phyloP scores from a whole-genome alignment of 1,140 invertebrate species.

The Aphaenogaster floridana region DNA sequence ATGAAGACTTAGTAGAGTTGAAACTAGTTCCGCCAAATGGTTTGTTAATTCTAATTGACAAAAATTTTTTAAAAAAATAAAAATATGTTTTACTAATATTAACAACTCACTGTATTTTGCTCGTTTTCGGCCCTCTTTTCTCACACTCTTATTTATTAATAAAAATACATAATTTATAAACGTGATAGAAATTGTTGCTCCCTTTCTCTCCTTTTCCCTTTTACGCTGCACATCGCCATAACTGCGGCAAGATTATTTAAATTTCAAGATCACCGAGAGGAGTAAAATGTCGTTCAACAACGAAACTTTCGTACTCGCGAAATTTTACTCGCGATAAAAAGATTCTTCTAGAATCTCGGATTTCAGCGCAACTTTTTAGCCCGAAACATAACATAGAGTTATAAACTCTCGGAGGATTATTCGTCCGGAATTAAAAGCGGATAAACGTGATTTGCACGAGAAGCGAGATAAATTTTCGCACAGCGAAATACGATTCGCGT shows the following conservation, averaged over 20 bases:
- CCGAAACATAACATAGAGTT: not conserved
- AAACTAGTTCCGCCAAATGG: too few relatives aligned
- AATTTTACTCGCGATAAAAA: not conserved
- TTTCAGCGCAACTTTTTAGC: not conserved
- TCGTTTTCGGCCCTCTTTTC: too few relatives aligned
- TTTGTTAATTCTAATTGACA: too few relatives aligned
- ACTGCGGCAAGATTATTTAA: not conserved
- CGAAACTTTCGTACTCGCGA: not conserved
- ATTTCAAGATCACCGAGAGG: not conserved
- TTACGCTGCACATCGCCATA: not conserved
- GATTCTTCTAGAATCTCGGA: constrained; percentile 2
- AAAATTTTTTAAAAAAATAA: too few relatives aligned
- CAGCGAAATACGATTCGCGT: constrained; percentile 19
- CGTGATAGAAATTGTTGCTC: not conserved
- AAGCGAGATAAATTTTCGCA: constrained; percentile 40
- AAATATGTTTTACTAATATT: too few relatives aligned
- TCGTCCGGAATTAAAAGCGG: constrained; percentile 25
- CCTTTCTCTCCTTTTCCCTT: not conserved
- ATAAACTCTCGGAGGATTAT: not conserved
- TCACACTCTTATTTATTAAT: too few relatives aligned
- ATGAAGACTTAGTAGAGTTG: too few relatives aligned
- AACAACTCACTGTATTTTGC: too few relatives aligned
- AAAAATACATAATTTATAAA: not conserved
- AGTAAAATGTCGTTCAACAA: not conserved
- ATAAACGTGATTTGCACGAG: constrained; percentile 7